phyloP scores from a whole-genome alignment of 2,113 vertebrate species.

The Atractosteus spatula region DNA sequence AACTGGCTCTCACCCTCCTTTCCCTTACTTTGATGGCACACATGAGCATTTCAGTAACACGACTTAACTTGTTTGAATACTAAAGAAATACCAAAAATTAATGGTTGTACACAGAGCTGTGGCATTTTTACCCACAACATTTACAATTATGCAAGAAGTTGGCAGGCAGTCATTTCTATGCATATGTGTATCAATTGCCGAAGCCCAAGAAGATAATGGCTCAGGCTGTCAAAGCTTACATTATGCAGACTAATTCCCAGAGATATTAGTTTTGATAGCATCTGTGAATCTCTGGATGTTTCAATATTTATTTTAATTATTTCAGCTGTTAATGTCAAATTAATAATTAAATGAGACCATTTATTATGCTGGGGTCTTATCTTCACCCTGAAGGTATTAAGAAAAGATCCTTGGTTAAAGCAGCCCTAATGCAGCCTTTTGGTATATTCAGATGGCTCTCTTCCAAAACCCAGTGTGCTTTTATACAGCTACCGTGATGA shows the following conservation, averaged over 20 bases:
- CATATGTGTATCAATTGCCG: background rate
- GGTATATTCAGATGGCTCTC: background rate
- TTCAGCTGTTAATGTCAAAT: constrained; percentile 3
- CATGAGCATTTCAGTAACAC: no score
- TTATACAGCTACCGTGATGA: no score
- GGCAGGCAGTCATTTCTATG: no score
- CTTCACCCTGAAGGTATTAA: background rate
- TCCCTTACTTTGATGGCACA: no score
- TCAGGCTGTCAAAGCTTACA: background rate
- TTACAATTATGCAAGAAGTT: no score
- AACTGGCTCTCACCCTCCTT: no score
- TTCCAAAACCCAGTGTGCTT: background rate
- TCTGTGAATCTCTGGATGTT: background rate
- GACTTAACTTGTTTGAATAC: no score
- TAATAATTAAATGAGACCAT: constrained; percentile 8
- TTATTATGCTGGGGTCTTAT: background rate
- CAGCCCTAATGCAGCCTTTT: background rate
- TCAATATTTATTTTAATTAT: constrained; percentile 2
- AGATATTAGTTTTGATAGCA: background rate
- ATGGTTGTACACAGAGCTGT: no score
- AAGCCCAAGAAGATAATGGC: background rate
- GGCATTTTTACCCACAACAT: no score
- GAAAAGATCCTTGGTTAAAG: constrained; percentile 8
- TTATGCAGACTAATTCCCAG: background rate
- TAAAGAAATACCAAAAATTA: no score